Evolutionary conservation across 2,888 invertebrate species (phyloP), one percentile per base, ranked within the genome.

Genomic region (Philereme transversata): DNA sequence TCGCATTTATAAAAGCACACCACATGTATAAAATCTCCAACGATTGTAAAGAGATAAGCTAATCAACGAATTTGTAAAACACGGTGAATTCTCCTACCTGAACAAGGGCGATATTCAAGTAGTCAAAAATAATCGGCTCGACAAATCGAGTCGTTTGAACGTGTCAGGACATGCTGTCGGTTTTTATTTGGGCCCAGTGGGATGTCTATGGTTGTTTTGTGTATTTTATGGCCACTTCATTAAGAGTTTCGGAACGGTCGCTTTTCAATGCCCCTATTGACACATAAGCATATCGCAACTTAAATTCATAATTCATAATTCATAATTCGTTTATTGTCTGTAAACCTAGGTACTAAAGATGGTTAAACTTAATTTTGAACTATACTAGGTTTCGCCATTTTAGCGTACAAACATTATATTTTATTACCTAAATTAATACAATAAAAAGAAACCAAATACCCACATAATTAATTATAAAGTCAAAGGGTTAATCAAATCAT

Each of bases 191-290:
- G 78, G 68, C 83, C 71, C 86, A 79, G 86, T 85, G 83, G 88
- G 88, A 82, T 82, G 84, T 83, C 87, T 77, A 76, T 81, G 73
- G 81, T 82, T 81, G 85, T 87, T 87, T 90, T 87, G 84, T 90
- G 74, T 82, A 76, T 87, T 87, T 90, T 88, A 89, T 84, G 82
- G 84, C 77, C 85, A 85, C 84, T 88, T 89, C 84, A 88, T 88
- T 88, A 88, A 73, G 72, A 74, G 77, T 75, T 79, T 82, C 78
- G 75, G 75, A 78, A 79, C 80, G 77, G 80, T 77, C 78, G 78
- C 77, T 82, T 77, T 55, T 76, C 74, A 76, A 73, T 74, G 74
- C 74, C 70, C 72, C 71, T 82, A 88, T 89, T 88, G 83, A 88
- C 79, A 85, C 79, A 79, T 87, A 83, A 84, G 55, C 69, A n/a